These are phyloP conservation scores for Tamias sibiricus DNA, from an alignment of 2,113 vertebrate genomes.

Conservation along the genomic window DNA sequence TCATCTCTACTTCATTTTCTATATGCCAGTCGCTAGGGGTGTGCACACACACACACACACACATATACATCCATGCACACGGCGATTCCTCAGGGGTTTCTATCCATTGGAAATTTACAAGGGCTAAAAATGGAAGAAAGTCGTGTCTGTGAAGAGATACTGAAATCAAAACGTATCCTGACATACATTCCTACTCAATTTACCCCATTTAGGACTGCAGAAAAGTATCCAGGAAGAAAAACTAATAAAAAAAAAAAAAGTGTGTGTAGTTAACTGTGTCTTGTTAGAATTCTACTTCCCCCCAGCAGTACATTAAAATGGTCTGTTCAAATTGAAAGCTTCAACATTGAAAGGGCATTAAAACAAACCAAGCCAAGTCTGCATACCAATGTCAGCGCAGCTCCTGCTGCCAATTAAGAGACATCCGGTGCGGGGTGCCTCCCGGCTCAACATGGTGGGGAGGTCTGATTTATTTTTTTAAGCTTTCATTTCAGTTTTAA, in stretches of 20 bases:
- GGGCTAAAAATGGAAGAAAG: background rate
- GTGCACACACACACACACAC: too few relatives aligned
- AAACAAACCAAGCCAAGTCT: slow-evolving; percentile 43
- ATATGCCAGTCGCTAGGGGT: too few relatives aligned
- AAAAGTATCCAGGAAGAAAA: background rate
- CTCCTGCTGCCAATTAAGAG: slow-evolving; percentile 47
- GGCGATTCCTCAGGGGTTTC: background rate
- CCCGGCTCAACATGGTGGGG: background rate
- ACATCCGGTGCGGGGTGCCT: background rate
- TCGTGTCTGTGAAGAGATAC: background rate
- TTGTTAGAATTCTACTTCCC: background rate
- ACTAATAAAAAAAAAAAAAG: slow-evolving; percentile 6
- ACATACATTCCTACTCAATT: background rate
- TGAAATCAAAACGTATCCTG: background rate
- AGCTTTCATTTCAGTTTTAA: slow-evolving; percentile 66
- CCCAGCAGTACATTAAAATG: background rate
- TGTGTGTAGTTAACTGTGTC: background rate
- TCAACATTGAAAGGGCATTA: background rate
- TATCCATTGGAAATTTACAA: background rate
- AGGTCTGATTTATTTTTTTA: background rate
- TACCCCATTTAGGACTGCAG: background rate
- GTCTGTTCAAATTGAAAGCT: slow-evolving; percentile 40
- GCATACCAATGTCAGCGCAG: background rate
- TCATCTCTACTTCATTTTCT: background rate
- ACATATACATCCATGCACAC: accelerated